phyloP scores from a whole-genome alignment of 35 echinoderm and acorn worm species.

The Chiridota heheva region DNA sequence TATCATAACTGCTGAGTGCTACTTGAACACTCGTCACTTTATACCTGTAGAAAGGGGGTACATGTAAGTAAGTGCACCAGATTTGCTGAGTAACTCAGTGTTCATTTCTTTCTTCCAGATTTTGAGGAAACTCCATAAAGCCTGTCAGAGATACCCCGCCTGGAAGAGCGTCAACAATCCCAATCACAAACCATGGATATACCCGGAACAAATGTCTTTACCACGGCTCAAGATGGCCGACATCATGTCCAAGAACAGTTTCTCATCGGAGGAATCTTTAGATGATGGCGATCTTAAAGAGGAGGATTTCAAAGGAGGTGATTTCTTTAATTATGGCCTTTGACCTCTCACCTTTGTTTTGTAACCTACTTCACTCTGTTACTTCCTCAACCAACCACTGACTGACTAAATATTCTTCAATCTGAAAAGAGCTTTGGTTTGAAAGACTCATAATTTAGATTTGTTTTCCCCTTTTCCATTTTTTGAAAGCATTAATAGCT shows the following conservation, averaged over 20 bases:
- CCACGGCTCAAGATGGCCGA: slow-evolving; percentile 69
- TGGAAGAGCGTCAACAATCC: slow-evolving; percentile 92
- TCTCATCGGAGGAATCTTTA: slow-evolving; percentile 73
- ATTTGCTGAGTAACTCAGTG: background rate
- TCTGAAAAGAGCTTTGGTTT: too few species aligned
- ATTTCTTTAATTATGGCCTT: slow-evolving; percentile 63
- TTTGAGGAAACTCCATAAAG: slow-evolving; percentile 84
- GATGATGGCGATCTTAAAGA: slow-evolving; percentile 92
- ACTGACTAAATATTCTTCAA: too few species aligned
- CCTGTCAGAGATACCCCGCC: slow-evolving; percentile 79
- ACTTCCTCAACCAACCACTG: too few species aligned
- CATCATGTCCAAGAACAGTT: slow-evolving; percentile 67
- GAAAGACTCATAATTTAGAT: too few species aligned
- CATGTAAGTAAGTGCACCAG: too few species aligned
- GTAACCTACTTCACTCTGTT: too few species aligned
- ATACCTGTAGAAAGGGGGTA: too few species aligned
- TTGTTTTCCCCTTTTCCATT: too few species aligned
- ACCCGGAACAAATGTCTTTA: slow-evolving; percentile 82
- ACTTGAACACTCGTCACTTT: too few species aligned
- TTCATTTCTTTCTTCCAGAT: slow-evolving; percentile 51
- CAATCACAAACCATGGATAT: slow-evolving; percentile 86
- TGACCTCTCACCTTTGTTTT: too few species aligned
- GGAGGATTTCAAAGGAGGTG: slow-evolving; percentile 77
- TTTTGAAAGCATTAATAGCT: too few species aligned
- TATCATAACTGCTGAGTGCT: too few species aligned